phyloP scores from a whole-genome alignment of 2,113 vertebrate species.

The Nesogale talazaci region DNA sequence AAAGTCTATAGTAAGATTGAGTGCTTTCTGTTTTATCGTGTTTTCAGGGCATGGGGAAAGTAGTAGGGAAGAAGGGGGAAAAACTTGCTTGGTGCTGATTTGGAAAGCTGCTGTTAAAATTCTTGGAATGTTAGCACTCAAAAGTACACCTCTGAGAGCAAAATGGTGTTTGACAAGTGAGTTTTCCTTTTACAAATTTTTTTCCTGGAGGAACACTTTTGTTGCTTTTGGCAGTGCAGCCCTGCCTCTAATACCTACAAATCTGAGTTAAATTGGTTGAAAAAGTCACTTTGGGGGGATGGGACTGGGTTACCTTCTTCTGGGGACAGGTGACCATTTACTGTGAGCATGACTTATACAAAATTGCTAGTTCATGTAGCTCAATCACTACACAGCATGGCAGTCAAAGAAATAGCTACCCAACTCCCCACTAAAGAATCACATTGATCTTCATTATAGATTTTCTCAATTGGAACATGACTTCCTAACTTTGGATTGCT shows the following conservation, averaged over 20 bases:
- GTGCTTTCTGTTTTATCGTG: background rate
- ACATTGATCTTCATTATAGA: background rate
- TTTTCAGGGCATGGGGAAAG: background rate
- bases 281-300: background rate
- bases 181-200: background rate
- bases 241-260: background rate
- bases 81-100: background rate
- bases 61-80: background rate
- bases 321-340: background rate
- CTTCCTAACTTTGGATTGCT: background rate
- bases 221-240: background rate
- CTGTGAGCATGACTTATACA: background rate
- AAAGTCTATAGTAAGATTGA: background rate
- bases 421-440: background rate
- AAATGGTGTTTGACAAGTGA: background rate
- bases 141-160: conserved; percentile 35
- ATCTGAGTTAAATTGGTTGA: background rate
- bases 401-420: background rate
- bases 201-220: conserved; percentile 28
- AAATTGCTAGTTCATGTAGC: background rate
- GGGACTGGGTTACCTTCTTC: background rate
- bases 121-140: background rate
- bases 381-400: background rate
- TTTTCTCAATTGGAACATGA: background rate
- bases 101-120: background rate